Base-by-base conservation (phyloP, 2,888 invertebrate genomes). In the Psylliodes chrysocephalus region DNA sequence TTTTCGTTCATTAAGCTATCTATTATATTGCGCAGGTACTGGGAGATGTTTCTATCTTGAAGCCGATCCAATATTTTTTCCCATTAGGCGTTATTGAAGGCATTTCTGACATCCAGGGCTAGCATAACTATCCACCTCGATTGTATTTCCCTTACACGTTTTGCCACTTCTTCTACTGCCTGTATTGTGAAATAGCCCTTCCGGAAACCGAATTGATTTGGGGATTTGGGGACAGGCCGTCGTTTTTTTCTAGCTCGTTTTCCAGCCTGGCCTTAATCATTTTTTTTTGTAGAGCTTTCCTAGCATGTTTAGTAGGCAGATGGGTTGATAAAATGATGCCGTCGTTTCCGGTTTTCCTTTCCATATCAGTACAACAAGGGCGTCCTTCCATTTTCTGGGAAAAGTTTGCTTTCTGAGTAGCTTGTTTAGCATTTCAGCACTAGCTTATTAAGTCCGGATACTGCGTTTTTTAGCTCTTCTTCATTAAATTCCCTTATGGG, bases 401-500 rank as follows among this genome's bases (percentile, higher is more conserved):
- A 42, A 15, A 6, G 8, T 42, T 42, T 42, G 42, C 6, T 14
- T 12, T n/a, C n/a, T 14, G 5, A 42, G 14, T 10, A 42, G 7
- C 2, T 14, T 42, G 12, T 49, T 49, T 2, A 49, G 2, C 7
- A 49, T 5, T 28, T 49, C 1, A 49, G 28, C 0, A 49, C 30
- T 2, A 5, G 12, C 7, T 1, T 0, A 12, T 64, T 64, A 0
- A 62, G 38, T 22, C 25, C 17, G 5, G 25, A 40, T 25, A 12
- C 12, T 8, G 57, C 67, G 5, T 47, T 17, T 1, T 14, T 28
- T 4, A 67, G 22, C 40, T 64, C 67, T 7, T 64, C 54, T 10
- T 19, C 1, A 2, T 22, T 61, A 15, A 65, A 52, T 1, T 10
- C 10, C n/a, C n/a, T n/a, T 25, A 18, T 28, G 8, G 49, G 30